These are phyloP conservation scores for Xenotilapia longispinis DNA, from an alignment of 2,113 vertebrate genomes.

Conservation along the genomic window DNA sequence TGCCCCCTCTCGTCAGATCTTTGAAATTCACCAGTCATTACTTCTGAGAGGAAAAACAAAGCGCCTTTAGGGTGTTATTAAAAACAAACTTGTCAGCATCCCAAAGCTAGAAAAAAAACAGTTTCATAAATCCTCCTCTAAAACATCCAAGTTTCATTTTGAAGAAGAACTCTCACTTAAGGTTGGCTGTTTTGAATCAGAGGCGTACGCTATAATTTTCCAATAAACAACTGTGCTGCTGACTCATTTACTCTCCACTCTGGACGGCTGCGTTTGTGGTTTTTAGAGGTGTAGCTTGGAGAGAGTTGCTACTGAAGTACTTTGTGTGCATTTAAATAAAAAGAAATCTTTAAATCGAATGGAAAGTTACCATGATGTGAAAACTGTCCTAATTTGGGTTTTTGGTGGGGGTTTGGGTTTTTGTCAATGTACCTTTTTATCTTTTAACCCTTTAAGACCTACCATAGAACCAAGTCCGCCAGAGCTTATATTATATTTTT, in stretches of 20 bases:
- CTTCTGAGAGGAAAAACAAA: neutral
- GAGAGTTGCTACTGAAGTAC: neutral
- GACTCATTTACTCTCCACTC: neutral
- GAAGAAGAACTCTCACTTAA: neutral
- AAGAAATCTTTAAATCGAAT: neutral
- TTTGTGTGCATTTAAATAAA: neutral
- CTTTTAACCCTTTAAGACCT: neutral
- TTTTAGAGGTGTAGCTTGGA: neutral
- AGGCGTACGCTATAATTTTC: neutral
- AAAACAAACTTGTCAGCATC: neutral
- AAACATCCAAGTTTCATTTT: neutral
- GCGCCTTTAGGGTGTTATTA: neutral
- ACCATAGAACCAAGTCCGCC: rapidly evolving
- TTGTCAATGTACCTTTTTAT: neutral
- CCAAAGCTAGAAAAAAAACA: neutral
- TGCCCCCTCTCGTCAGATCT: neutral
- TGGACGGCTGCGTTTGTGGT: neutral
- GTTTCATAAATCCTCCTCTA: neutral
- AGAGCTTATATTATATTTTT: no score
- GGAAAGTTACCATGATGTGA: neutral
- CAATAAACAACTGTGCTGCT: neutral
- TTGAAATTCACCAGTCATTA: neutral
- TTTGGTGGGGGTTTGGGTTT: neutral
- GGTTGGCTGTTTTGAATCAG: neutral
- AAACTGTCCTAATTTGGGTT: neutral